Conservation (phyloP, 2,113 vertebrate species). For the Mirza zaza region DNA sequence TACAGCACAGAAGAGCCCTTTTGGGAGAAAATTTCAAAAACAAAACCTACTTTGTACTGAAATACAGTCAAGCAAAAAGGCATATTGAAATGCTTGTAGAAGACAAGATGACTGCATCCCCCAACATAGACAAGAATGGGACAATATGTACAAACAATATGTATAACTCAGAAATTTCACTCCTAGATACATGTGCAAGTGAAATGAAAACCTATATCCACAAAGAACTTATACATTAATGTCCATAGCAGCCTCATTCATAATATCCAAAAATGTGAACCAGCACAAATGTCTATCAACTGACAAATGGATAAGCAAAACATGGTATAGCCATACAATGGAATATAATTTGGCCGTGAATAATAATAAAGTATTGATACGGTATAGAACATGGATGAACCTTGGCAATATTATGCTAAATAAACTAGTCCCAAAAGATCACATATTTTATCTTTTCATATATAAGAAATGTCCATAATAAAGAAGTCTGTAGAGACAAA, state of each 20-base stretch:
- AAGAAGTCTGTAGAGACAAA: not conserved
- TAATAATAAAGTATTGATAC: not conserved
- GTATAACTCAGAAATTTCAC: not conserved
- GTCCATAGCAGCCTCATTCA: not conserved
- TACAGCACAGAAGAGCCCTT: not conserved
- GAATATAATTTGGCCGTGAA: not conserved
- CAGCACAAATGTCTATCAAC: not conserved
- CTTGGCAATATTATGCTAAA: not conserved
- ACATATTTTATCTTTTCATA: not conserved
- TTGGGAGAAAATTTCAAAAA: not conserved
- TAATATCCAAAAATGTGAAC: not conserved
- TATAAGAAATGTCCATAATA: not conserved
- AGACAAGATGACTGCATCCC: not conserved
- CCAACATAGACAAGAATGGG: not conserved
- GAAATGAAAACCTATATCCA: not conserved
- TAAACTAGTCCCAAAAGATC: not conserved
- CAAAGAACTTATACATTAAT: not conserved
- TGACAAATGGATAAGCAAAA: not conserved
- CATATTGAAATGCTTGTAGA: not conserved
- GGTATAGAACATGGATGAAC: not conserved
- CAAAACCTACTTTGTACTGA: not conserved
- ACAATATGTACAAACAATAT: not conserved
- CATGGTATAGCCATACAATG: fast-evolving
- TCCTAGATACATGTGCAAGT: not conserved
- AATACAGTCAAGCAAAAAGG: not conserved